Conservation (phyloP, 2,113 vertebrate genomes). For the Ctenomys sociabilis region DNA sequence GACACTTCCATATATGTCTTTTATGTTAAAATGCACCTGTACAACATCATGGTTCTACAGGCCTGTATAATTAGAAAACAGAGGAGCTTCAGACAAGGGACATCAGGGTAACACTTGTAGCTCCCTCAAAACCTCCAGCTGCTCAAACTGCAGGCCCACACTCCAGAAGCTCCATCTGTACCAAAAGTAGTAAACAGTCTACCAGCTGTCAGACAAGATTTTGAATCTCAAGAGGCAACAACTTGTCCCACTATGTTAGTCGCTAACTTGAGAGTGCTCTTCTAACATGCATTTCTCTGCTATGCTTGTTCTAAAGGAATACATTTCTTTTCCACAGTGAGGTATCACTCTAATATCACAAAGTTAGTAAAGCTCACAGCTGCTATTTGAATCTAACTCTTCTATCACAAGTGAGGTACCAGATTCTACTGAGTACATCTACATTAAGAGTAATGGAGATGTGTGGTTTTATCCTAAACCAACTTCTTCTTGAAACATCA, state of each 20-base stretch:
- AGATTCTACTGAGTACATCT: background rate
- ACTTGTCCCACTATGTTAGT: background rate
- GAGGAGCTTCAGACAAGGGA: background rate
- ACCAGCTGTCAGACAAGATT: background rate
- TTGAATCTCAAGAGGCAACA: conserved; percentile 11
- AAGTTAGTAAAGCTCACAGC: background rate
- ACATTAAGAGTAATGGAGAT: background rate
- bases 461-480: background rate
- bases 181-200: background rate
- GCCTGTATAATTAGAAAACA: background rate
- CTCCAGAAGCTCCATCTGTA: background rate
- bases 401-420: background rate
- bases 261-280: background rate
- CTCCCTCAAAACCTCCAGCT: background rate
- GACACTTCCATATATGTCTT: background rate
- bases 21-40: background rate
- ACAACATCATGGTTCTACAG: background rate
- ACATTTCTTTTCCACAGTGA: background rate
- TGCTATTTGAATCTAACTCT: background rate
- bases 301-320: background rate
- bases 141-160: background rate
- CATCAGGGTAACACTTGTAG: background rate
- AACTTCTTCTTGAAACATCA: background rate
- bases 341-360: conserved; percentile 6
- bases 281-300: background rate